Evolutionary conservation across 2,797 vertebrate genomes (phyloP), one percentile per base, ranked within the genome.

Genomic region (Alcedo quadribrachys): DNA sequence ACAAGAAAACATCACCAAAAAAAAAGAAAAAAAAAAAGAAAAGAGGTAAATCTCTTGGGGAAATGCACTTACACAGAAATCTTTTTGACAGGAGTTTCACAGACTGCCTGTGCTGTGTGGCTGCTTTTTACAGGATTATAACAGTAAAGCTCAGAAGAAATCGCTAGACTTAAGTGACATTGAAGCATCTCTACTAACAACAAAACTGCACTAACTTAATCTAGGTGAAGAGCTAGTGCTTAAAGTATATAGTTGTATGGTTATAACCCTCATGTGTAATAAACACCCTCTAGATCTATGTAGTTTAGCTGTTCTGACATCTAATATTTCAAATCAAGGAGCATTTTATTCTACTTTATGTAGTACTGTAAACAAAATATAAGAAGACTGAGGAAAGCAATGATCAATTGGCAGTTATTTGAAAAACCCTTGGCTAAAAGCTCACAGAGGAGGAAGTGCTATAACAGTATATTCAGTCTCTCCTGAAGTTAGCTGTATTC

Each of bases 1-100:
- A 61, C 15, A 27, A 27, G 48, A 50, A 50, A 50, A 50, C 25
- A 50, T 15, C 9, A 15, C 21, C 12, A 7, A 48, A 48, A 48
- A 48, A 25, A 48, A 50, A 27, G 15, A 25, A 25, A 15, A 25
- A 50, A 21, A 45, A 45, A 45, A 18, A 45, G 10, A 45, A 45
- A 10, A 45, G 54, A 48, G 1, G 45, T 21, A 70, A 79, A 43
- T 57, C 22, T 61, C 32, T 28, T 9, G 8, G 20, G 58, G 28
- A 94, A 95, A 91, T 4, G 15, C 19, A 68, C 19, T 75, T 71
- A 8, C 14, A 85, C 12, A 85, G 60, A 88, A 87, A 89, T 79
- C 43, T 35, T 69, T 95, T 90, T 94, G 50, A 63, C 55, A 63
- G 60, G 35, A 92, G 32, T 90, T 89, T 96, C 66, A 90, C 27